Evolutionary conservation across 1,140 invertebrate species (phyloP).

Genomic region (Argopecten irradians): DNA sequence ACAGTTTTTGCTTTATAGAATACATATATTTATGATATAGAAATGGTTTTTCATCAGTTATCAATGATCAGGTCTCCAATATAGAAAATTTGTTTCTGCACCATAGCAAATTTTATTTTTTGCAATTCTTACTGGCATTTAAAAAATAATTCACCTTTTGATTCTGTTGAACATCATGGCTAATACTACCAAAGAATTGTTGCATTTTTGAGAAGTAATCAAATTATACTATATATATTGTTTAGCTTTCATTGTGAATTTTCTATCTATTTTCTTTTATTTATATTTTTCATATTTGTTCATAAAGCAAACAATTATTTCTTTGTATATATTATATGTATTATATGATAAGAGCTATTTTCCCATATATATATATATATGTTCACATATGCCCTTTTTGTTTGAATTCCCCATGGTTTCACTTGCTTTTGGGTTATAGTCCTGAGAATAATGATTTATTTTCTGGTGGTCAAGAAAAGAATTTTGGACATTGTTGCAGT

Average conservation of each 20-base stretch:
- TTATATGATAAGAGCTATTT: neutral
- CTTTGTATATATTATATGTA: neutral
- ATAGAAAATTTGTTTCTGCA: neutral
- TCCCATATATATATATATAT: constrained; percentile 5
- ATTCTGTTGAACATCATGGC: neutral
- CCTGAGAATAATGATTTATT: neutral
- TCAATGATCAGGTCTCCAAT: neutral
- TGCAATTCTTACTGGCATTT: neutral
- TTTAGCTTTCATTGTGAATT: neutral
- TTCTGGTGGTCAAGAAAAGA: neutral
- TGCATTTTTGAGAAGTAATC: neutral
- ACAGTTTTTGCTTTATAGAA: neutral
- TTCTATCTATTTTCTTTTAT: neutral
- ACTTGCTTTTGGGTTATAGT: neutral
- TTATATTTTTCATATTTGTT: neutral
- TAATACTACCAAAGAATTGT: neutral
- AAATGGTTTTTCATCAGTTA: neutral
- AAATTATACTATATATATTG: neutral
- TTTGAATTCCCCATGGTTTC: neutral
- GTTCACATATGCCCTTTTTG: neutral
- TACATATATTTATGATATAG: neutral
- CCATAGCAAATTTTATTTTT: neutral
- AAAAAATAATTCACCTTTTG: neutral
- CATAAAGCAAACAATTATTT: neutral
- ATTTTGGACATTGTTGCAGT: neutral